phyloP scores from a whole-genome alignment of 30 jellyfish, hydroid and myxozoan genomes.

The Haliclystus octoradiatus region DNA sequence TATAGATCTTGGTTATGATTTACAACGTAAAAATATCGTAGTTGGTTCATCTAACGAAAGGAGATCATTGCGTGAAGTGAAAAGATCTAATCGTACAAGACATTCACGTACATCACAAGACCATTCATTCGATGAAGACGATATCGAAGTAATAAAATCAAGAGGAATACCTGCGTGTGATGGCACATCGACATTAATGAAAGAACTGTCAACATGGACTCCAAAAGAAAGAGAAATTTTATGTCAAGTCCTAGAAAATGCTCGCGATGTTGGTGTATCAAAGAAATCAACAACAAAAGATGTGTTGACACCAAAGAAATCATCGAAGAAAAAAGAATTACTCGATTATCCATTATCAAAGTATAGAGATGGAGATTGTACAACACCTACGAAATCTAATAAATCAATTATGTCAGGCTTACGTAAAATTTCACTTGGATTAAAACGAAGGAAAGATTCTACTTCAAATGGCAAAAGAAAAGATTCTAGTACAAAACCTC shows the following conservation, averaged over 20 bases:
- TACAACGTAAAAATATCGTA: neutral
- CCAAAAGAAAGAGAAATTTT: constrained; percentile 63
- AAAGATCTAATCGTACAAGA: neutral
- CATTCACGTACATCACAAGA: neutral
- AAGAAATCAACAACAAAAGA: neutral
- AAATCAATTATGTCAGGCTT: constrained; percentile 23
- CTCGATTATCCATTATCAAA: constrained; percentile 44
- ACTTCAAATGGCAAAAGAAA: neutral
- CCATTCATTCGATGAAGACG: neutral
- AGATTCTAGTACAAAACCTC: neutral
- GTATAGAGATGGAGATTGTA: constrained; percentile 14
- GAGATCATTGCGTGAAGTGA: neutral
- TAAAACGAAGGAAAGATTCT: neutral
- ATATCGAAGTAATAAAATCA: neutral
- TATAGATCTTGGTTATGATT: neutral
- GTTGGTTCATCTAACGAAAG: neutral
- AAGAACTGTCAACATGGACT: constrained; percentile 4
- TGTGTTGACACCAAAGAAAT: neutral
- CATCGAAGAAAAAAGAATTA: neutral
- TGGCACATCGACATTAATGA: constrained; percentile 1
- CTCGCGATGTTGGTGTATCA: constrained; percentile 1
- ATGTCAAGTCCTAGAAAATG: constrained; percentile 39
- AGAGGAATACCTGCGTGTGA: neutral
- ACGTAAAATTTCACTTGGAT: constrained; percentile 27
- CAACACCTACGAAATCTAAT: constrained; percentile 24